phyloP scores from a whole-genome alignment of 1,140 invertebrate genomes.

The Bilobella aurantiaca region DNA sequence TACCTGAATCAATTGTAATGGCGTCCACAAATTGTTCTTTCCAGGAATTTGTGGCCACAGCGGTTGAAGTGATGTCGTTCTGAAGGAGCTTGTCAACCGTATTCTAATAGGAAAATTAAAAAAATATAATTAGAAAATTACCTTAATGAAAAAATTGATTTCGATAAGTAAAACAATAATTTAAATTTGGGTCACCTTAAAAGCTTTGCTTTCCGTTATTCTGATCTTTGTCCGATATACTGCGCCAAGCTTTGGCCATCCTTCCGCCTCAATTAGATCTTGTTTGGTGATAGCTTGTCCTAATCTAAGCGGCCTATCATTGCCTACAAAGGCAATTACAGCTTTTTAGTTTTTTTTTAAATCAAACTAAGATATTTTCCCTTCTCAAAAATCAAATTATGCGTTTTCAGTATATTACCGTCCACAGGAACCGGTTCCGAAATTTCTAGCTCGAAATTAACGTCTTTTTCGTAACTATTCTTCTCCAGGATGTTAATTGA shows the following conservation, averaged over 20 bases:
- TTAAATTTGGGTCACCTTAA: slow-evolving; percentile 59
- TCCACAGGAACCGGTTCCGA: slow-evolving; percentile 73
- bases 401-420: slow-evolving; percentile 53
- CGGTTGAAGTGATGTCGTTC: slow-evolving; percentile 82
- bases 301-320: slow-evolving; percentile 8
- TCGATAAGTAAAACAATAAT: too few relatives aligned
- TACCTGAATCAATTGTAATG: slow-evolving; percentile 82
- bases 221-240: slow-evolving; percentile 68
- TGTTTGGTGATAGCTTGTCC: slow-evolving; percentile 51
- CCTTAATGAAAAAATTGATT: too few relatives aligned
- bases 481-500: slow-evolving; percentile 82
- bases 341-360: not conserved
- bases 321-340: not conserved
- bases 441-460: slow-evolving; percentile 82
- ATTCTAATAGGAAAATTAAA: slow-evolving; percentile 14
- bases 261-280: slow-evolving; percentile 81
- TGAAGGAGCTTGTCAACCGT: slow-evolving; percentile 58
- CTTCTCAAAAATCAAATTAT: not conserved
- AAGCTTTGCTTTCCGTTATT: slow-evolving; percentile 95
- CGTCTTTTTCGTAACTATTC: slow-evolving; percentile 95
- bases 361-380: not conserved
- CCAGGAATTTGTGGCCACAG: slow-evolving; percentile 96
- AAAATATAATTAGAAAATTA: not conserved
- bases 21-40: slow-evolving; percentile 96
- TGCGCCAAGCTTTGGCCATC: slow-evolving; percentile 79